Percentiles rank a stretch among this genome's conserved stretches.
phyloP scores from a whole-genome alignment of 2,888 invertebrate genomes.

The Malthinus flaveolus region DNA sequence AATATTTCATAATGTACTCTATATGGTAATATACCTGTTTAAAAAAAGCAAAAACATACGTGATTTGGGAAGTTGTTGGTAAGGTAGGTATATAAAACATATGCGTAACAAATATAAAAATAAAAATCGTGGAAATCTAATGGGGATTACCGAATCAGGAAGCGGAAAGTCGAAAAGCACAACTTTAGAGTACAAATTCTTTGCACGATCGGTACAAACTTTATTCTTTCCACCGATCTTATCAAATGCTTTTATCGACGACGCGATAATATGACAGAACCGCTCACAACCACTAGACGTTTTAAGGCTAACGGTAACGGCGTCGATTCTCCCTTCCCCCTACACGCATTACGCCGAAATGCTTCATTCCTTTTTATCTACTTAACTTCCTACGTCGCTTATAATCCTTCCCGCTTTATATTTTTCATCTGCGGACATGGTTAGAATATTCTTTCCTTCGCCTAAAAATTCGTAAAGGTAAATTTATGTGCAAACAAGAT shows the following conservation, averaged over 20 bases:
- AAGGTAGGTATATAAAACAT: conserved; percentile 6
- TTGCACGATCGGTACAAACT: conserved; percentile 35
- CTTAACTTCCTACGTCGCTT: conserved; percentile 31
- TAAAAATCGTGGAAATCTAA: conserved; percentile 26
- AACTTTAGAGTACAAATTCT: conserved; percentile 32
- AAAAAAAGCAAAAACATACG: too few species aligned
- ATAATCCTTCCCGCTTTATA: conserved; percentile 32
- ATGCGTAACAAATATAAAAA: conserved; percentile 17
- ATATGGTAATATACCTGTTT: too few species aligned
- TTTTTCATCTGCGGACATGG: conserved; percentile 28
- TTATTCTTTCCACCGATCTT: conserved; percentile 34
- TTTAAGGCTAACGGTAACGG: conserved; percentile 29
- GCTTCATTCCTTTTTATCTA: conserved; percentile 31
- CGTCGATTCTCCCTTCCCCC: conserved; percentile 18
- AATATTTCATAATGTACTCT: too few species aligned
- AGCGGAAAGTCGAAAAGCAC: conserved; percentile 34
- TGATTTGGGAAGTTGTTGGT: too few species aligned
- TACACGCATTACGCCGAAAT: conserved; percentile 29
- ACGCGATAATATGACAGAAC: conserved; percentile 32
- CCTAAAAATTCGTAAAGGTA: conserved; percentile 15
- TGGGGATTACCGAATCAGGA: conserved; percentile 29
- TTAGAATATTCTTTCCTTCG: conserved; percentile 19
- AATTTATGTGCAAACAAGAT: conserved; percentile 13
- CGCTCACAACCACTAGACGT: conserved; percentile 30
- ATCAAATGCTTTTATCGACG: conserved; percentile 35